Base-by-base conservation (phyloP, 2,888 invertebrate species). In the Calephelis perditalis region DNA sequence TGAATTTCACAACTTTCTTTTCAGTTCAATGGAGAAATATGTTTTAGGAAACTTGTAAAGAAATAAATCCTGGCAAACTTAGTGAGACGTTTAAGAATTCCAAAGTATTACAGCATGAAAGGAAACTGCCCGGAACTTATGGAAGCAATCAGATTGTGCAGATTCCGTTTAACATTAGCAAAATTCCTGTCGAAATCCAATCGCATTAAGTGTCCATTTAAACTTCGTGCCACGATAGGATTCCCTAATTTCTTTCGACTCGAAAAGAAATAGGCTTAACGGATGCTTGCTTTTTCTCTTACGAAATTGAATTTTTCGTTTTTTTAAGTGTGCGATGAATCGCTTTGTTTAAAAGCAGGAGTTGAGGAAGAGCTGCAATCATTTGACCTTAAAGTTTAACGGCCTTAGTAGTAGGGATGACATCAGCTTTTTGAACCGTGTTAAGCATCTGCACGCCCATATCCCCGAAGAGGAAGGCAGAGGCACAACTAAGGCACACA, bases 101-200 rank as follows among this genome's bases (percentile, higher is more conserved):
- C 72, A 75, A 83, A 84, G 85, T 82, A 82, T 83, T 81, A 82
- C 81, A 82, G 82, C 79, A 81, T 82, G 77, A 79, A 85, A 78
- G 75, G 77, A 79, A 84, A 84, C 81, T 83, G 83, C 78, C 81
- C 78, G 77, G 79, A 86, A 86, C 83, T 87, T 87, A 87, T 88
- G 82, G 86, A 81, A 86, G 83, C 82, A 84, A 84, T 84, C 81
- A 82, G 85, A 87, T 86, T 83, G 84, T 80, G 76, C 78, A 78
- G 77, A 86, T 86, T 85, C 84, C 86, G 79, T 79, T 84, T 76
- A 82, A 85, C 82, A 86, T 87, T 84, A 83, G 80, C 81, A 73
- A 73, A 82, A 86, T 87, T 85, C 84, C 82, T 85, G 75, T 75
- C 73, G 73, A 77, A 81, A 83, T 84, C 81, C 82, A 85, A 86